A percentile compares a stretch with the other conserved stretches of the same genome.
Conservation (phyloP, 2,888 invertebrate genomes). For the Macaria notata region DNA sequence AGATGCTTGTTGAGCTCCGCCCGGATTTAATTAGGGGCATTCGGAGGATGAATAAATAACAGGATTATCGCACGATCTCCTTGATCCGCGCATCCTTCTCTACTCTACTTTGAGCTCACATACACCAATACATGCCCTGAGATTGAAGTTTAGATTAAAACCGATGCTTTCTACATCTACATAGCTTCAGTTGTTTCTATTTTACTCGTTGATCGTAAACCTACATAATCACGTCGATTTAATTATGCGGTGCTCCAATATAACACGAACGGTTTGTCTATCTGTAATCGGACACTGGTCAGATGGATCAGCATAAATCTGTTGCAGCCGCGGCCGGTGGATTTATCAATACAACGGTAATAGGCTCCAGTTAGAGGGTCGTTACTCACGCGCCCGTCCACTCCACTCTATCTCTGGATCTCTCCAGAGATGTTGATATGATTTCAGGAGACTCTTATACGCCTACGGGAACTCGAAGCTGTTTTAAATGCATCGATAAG, state of each 20-base stretch:
- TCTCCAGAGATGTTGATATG: conserved; percentile 23
- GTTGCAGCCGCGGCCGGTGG: conserved; percentile 1
- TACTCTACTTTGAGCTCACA: conserved; percentile 8
- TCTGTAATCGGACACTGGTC: conserved; percentile 8
- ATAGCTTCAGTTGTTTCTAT: too few relatives aligned
- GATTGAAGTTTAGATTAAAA: conserved; percentile 37
- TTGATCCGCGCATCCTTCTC: conserved; percentile 48
- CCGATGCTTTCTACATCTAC: neutral
- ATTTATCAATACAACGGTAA: conserved; percentile 15
- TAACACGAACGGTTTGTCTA: neutral
- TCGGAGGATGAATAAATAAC: conserved; percentile 68
- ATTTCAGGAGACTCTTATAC: conserved; percentile 27
- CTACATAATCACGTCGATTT: neutral
- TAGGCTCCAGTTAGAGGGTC: conserved; percentile 16
- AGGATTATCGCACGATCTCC: conserved; percentile 70
- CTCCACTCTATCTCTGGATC: conserved; percentile 10
- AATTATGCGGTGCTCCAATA: conserved; percentile 6
- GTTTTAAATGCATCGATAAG: conserved; percentile 20
- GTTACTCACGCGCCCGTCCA: conserved; percentile 16
- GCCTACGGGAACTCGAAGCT: conserved; percentile 24
- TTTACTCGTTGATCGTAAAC: neutral
- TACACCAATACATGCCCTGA: conserved; percentile 31
- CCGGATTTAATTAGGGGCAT: conserved; percentile 61
- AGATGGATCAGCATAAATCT: conserved; percentile 7
- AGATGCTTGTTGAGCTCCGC: conserved; percentile 46